Conservation (phyloP, 2,888 invertebrate genomes). For the Hipparchia sbordonii region DNA sequence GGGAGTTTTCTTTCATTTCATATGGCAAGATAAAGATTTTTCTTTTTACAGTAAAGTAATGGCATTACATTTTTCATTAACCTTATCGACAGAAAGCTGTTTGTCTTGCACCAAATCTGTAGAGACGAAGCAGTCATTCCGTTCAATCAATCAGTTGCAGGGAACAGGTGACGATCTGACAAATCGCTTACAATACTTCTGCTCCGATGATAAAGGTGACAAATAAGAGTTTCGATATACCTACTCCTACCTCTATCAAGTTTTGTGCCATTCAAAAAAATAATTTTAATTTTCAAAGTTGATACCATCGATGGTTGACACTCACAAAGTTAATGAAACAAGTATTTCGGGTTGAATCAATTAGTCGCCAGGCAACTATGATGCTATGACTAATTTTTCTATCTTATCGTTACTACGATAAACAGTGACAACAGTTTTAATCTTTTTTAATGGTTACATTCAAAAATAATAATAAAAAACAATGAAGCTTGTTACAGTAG, state of each 20-base stretch:
- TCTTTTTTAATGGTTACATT: neutral
- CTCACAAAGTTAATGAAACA: too few species aligned
- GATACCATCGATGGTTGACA: neutral
- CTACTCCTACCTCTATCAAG: neutral
- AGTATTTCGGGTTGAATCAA: neutral
- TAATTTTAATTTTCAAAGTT: neutral
- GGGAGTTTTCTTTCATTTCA: too few species aligned
- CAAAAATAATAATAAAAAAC: too few species aligned
- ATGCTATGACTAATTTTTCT: conserved; percentile 1
- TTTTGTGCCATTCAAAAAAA: neutral
- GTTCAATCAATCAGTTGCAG: neutral
- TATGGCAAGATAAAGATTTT: too few species aligned
- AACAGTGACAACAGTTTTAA: neutral
- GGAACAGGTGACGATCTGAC: neutral
- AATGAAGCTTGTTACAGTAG: too few species aligned
- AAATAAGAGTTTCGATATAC: neutral
- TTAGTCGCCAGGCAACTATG: conserved; percentile 1
- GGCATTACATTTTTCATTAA: neutral
- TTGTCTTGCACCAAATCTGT: neutral
- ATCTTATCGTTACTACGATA: neutral
- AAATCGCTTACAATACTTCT: neutral
- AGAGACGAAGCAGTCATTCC: neutral
- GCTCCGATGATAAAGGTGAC: neutral
- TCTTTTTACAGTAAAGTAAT: neutral
- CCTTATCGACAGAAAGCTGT: neutral